These are phyloP conservation scores for Calonectris borealis DNA, from an alignment of 2,113 vertebrate species.

Conservation along the genomic window DNA sequence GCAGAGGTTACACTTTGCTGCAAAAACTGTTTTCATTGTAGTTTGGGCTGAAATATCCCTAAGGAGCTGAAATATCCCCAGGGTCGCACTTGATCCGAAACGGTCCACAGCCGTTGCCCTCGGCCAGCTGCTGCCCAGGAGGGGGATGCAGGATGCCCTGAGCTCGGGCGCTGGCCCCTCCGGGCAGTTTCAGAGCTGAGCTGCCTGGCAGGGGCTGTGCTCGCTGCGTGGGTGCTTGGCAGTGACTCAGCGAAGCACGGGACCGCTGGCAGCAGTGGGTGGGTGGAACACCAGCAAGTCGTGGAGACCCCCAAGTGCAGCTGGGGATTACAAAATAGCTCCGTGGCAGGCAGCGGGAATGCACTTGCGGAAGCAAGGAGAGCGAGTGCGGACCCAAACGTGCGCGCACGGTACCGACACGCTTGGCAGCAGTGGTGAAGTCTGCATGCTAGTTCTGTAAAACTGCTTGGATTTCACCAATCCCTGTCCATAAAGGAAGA, in stretches of 20 bases:
- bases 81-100: background rate
- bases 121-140: background rate
- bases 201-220: background rate
- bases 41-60: background rate
- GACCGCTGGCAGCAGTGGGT: background rate
- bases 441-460: background rate
- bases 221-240: background rate
- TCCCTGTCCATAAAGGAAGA: background rate
- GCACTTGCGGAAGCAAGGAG: background rate
- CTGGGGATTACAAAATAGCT: background rate
- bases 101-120: background rate
- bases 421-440: background rate
- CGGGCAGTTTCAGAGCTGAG: background rate
- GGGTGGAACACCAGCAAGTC: background rate
- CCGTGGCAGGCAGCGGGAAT: background rate
- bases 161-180: background rate
- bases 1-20: background rate
- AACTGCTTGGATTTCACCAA: background rate
- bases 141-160: background rate
- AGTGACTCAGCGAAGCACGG: background rate
- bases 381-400: accelerated
- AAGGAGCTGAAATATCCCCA: background rate
- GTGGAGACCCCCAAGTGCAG: background rate
- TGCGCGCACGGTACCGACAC: accelerated
- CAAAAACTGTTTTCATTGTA: background rate